Evolutionary conservation across 2,888 invertebrate genomes (phyloP), one percentile per base, ranked within the genome.

Genomic region (Amblyteles armatorius): DNA sequence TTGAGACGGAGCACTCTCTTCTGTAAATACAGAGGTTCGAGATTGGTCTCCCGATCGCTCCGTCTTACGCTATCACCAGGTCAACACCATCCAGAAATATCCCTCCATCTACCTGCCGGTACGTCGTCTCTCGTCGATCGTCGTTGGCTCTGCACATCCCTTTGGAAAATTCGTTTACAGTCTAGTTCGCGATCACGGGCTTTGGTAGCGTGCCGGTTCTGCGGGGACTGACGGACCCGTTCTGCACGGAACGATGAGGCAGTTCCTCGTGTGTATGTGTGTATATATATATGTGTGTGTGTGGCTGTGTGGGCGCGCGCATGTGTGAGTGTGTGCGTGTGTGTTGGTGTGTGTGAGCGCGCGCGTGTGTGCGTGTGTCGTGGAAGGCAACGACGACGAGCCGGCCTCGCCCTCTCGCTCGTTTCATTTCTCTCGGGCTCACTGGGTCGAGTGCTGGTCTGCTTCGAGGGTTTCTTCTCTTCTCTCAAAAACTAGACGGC

Each of bases 391-490:
- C 84, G 82, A 74, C 82, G 69, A 82, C 82, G 71, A 57, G 79
- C 29, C 72, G 80, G 76, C 52, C 48, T 40, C 73, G 65, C 40
- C 65, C 55, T 65, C 50, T 26, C 57, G 22, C 57, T 57, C 57
- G 57, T 26, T 22, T 57, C 11, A 57, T 26, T 22, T 22, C 48
- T 82, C 72, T 76, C 77, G 77, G 72, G 87, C 87, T 89, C 87
- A 89, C 78, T 90, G 86, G 91, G 89, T 91, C 90, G 90, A 91
- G 90, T 89, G 83, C 84, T 84, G 81, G 48, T 83, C 65, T 71
- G 69, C 44, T 76, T 79, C 74, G 33, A 83, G 83, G 68, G 74
- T 79, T 74, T 74, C 60, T 26, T 76, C 50, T 82, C 63, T 83
- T 63, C 55, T 57, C 72, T 73, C 52, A 57, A 60, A 79, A 79